Evolutionary conservation across 2,797 vertebrate species (phyloP), one percentile per base, ranked within the genome.

Genomic region (Brachymystax lenok): DNA sequence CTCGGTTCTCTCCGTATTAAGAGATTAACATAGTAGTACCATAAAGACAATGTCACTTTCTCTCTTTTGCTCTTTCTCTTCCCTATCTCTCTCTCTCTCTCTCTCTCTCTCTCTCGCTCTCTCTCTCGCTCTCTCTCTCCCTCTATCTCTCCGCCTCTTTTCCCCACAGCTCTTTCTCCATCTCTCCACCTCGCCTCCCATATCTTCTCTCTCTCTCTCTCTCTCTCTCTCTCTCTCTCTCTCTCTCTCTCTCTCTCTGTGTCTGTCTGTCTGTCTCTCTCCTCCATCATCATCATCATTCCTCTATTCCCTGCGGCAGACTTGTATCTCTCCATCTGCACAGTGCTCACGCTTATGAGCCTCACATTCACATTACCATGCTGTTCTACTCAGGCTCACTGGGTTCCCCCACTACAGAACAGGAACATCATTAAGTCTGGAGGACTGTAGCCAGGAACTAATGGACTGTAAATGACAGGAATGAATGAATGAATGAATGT

Each of bases 21-120:
- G 82, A 84, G 87, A 85, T 84, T 80, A 82, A 81, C 76, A 81
- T 80, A 80, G 86, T 81, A 79, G 86, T 82, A 82, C 80, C 78
- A 82, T 84, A 85, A 85, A 85, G 79, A 83, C 61, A 64, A 71
- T 73, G 74, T 79, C 51, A 27, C 24, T 8, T 16, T 70, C 64
- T 35, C 17, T 33, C 35, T 63, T 40, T 54, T 56, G 7, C 40
- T 12, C 40, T 46, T 46, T 12, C 40, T 46, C 40, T 46, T 40
- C 72, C 10, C 52, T 56, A 5, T 5, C 30, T 59, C 54, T 56
- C 16, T 56, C 7, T 13, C 52, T 52, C 27, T 21, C 13, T 16
- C 56, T 59, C 17, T 17, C 52, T 40, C 51, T 51, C 24, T 67
- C 16, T 46, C 2, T 24, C 5, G 17, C 35, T 66, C 61, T 74